These are phyloP conservation scores for Dorcus hopei DNA, from an alignment of 2,888 invertebrate species.

Conservation along the genomic window DNA sequence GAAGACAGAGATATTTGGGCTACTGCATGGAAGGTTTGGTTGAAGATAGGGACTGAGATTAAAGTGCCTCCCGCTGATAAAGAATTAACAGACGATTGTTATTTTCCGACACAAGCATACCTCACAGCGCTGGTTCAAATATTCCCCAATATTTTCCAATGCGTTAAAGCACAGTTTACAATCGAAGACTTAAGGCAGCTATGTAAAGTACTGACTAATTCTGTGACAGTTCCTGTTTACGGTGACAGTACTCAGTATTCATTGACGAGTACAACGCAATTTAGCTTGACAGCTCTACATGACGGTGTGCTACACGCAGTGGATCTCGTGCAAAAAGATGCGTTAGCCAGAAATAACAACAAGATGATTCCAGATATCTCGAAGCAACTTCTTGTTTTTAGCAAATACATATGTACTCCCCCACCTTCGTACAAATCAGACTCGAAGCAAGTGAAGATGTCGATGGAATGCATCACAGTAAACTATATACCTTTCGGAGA, in stretches of 20 bases:
- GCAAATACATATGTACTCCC: slow-evolving; percentile 68
- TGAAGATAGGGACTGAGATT: slow-evolving; percentile 79
- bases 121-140: slow-evolving; percentile 92
- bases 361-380: slow-evolving; percentile 68
- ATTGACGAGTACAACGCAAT: slow-evolving; percentile 69
- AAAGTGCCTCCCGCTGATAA: slow-evolving; percentile 58
- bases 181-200: slow-evolving; percentile 75
- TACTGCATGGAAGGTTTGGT: slow-evolving; percentile 84
- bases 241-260: slow-evolving; percentile 79
- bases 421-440: slow-evolving; percentile 55
- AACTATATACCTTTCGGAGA: slow-evolving; percentile 87
- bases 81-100: slow-evolving; percentile 55
- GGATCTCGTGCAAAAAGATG: slow-evolving; percentile 81
- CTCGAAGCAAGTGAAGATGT: slow-evolving; percentile 47
- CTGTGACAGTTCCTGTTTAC: slow-evolving; percentile 77
- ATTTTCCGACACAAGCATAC: slow-evolving; percentile 90
- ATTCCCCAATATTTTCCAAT: slow-evolving; percentile 91
- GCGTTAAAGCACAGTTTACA: slow-evolving; percentile 65
- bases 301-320: slow-evolving; percentile 83
- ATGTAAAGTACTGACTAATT: slow-evolving; percentile 72
- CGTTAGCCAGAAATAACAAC: slow-evolving; percentile 53
- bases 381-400: slow-evolving; percentile 62
- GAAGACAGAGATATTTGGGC: slow-evolving; percentile 64
- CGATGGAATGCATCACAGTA: slow-evolving; percentile 74
- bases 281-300: slow-evolving; percentile 77